phyloP scores from a whole-genome alignment of 2,797 vertebrate species.

The Microcaecilia unicolor region DNA sequence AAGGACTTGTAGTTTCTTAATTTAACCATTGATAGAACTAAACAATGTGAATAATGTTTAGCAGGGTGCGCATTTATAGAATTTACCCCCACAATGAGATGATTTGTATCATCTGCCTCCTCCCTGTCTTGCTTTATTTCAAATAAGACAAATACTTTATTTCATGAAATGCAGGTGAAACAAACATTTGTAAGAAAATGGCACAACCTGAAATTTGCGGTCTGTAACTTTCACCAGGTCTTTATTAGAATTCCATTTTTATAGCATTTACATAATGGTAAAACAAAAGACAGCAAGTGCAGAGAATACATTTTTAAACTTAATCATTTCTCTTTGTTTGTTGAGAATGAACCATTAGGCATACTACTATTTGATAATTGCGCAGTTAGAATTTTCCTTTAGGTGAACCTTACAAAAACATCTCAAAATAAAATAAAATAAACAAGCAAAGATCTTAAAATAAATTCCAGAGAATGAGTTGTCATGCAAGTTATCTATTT shows the following conservation, averaged over 20 bases:
- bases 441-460: conserved; percentile 53
- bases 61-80: too few species aligned
- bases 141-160: too few species aligned
- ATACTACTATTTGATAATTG: conserved; percentile 70
- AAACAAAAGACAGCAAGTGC: conserved; percentile 73
- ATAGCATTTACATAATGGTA: conserved; percentile 72
- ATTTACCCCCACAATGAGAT: too few species aligned
- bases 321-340: conserved; percentile 76
- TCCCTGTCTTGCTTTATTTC: too few species aligned
- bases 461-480: conserved; percentile 50
- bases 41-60: too few species aligned
- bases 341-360: conserved; percentile 63
- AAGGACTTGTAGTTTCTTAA: too few species aligned
- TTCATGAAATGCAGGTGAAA: too few species aligned
- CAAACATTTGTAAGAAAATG: too few species aligned
- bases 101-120: too few species aligned
- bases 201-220: too few species aligned
- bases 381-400: conserved; percentile 56
- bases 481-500: conserved; percentile 45
- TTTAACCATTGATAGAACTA: too few species aligned
- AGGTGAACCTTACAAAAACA: conserved; percentile 45
- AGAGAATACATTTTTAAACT: conserved; percentile 75
- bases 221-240: conserved; percentile 40
- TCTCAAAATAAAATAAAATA: conserved; percentile 62
- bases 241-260: conserved; percentile 70